These are phyloP conservation scores for Sceloporus tristichus DNA, from an alignment of 2,113 vertebrate species.

Conservation along the genomic window DNA sequence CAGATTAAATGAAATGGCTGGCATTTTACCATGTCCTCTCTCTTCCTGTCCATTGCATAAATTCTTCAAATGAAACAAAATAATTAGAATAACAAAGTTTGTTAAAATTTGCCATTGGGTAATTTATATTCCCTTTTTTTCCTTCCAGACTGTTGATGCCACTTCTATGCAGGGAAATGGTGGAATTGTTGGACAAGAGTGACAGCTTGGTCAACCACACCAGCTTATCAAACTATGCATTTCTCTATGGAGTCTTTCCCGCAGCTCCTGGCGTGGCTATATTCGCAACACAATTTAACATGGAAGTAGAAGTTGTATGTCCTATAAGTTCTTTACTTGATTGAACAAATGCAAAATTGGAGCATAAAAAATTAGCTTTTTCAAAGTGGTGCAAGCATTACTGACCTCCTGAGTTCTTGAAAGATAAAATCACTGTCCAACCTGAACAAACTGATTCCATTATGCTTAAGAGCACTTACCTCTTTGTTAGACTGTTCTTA, in stretches of 20 bases:
- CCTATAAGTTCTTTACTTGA: slow-evolving; percentile 23
- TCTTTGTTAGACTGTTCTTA: background rate
- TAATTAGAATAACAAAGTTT: slow-evolving; percentile 20
- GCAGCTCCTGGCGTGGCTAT: slow-evolving; percentile 96
- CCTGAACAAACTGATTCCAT: background rate
- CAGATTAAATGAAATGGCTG: background rate
- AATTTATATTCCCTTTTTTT: background rate
- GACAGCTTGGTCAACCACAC: slow-evolving; percentile 86
- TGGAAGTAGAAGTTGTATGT: slow-evolving; percentile 97
- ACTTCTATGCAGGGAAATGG: slow-evolving; percentile 94
- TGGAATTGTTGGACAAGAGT: slow-evolving; percentile 89
- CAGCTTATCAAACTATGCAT: slow-evolving; percentile 96
- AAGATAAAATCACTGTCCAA: background rate
- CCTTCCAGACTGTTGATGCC: slow-evolving; percentile 91
- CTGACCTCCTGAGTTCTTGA: slow-evolving; percentile 12
- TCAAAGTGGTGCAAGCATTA: background rate
- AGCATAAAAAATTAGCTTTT: background rate
- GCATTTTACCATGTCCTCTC: background rate
- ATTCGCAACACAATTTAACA: slow-evolving; percentile 95
- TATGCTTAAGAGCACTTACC: background rate
- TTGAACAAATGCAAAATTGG: background rate
- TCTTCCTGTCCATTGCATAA: background rate
- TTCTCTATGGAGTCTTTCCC: slow-evolving; percentile 96
- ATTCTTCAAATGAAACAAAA: background rate
- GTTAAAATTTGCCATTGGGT: background rate